Evolutionary conservation across 2,113 vertebrate genomes (phyloP).

Genomic region (Dissostichus mawsoni): DNA sequence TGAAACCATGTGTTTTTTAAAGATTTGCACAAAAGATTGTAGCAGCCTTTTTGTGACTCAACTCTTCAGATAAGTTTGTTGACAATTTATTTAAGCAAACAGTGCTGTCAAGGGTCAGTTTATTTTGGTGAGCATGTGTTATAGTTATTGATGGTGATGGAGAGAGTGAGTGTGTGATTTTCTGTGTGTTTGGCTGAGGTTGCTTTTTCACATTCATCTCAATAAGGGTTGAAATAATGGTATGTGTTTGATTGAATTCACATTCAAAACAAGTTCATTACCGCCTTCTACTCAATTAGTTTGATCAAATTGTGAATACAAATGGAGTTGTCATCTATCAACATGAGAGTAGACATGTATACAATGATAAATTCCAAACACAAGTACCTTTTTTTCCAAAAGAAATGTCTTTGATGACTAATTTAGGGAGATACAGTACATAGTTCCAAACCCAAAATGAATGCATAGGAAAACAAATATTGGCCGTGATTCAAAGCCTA

Average conservation of each 20-base stretch:
- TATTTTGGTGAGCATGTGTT: no score
- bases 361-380: background rate
- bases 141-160: no score
- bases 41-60: slow-evolving; percentile 9
- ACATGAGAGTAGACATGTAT: no score
- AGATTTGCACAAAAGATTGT: background rate
- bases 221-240: no score
- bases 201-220: no score
- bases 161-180: no score
- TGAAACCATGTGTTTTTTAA: background rate
- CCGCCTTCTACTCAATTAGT: background rate
- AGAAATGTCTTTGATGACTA: background rate
- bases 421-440: background rate
- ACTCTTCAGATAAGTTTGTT: background rate
- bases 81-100: no score
- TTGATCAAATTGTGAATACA: no score
- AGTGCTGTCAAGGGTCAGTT: no score
- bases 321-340: background rate
- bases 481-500: background rate
- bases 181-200: no score
- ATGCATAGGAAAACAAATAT: background rate
- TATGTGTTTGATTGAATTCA: background rate
- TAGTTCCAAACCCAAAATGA: background rate
- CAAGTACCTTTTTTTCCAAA: background rate
- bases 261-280: background rate